phyloP scores from a whole-genome alignment of 2,113 vertebrate species.

The Tetraodon nigroviridis region DNA sequence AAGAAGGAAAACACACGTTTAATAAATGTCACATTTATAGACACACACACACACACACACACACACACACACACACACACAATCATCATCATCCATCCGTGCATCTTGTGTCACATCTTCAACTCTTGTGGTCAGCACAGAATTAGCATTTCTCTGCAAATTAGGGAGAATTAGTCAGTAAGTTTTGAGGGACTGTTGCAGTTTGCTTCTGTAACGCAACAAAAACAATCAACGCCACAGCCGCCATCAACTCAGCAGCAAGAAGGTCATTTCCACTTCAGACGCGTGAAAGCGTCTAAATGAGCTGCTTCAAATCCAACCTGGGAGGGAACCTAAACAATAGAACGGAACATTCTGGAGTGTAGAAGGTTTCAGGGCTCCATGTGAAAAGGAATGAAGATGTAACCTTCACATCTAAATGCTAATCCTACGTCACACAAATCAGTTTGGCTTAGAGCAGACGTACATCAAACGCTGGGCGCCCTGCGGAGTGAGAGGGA shows the following conservation, averaged over 20 bases:
- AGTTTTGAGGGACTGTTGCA: slow-evolving; percentile 27
- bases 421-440: neutral
- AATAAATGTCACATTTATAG: slow-evolving; percentile 10
- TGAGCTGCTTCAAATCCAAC: neutral
- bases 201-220: slow-evolving; percentile 12
- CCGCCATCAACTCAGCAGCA: neutral
- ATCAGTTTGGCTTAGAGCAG: slow-evolving; percentile 6
- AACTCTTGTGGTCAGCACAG: slow-evolving; percentile 1
- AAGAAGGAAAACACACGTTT: slow-evolving; percentile 6
- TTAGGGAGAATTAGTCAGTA: slow-evolving; percentile 3
- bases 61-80: neutral
- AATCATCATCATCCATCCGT: neutral
- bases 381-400: neutral
- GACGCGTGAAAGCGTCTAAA: slow-evolving; percentile 1
- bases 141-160: slow-evolving; percentile 16
- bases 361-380: neutral
- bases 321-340: neutral
- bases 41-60: neutral
- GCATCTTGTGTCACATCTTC: slow-evolving; percentile 1
- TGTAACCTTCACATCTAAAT: slow-evolving; percentile 2
- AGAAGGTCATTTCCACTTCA: neutral
- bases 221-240: neutral
- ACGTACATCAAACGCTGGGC: slow-evolving; percentile 20
- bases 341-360: neutral
- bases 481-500: slow-evolving; percentile 11